Conservation (phyloP, 2,113 vertebrate species). For the Blennius ocellaris region DNA sequence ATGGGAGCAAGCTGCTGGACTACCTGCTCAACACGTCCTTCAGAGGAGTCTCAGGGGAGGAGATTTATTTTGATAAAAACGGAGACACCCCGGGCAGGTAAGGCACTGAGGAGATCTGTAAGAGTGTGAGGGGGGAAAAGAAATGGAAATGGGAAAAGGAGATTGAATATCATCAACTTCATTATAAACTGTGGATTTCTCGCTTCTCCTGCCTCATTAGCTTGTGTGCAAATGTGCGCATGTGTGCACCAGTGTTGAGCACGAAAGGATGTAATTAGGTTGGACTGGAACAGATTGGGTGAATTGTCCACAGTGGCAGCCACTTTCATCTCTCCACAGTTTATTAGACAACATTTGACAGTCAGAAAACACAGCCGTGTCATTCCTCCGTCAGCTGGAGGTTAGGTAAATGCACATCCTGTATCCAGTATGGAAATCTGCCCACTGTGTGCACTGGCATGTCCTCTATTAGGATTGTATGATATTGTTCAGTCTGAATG, state of each 20-base stretch:
- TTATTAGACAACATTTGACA: constrained; percentile 65
- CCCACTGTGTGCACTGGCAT: constrained; percentile 8
- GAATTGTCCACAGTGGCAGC: constrained; percentile 59
- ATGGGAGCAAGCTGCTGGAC: constrained; percentile 95
- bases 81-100: constrained; percentile 98
- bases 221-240: constrained; percentile 19
- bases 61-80: constrained; percentile 97
- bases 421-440: constrained; percentile 37
- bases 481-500: constrained; percentile 36
- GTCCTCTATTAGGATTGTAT: constrained; percentile 31
- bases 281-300: constrained; percentile 78
- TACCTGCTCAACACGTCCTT: constrained; percentile 96
- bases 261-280: constrained; percentile 70
- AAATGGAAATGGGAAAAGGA: not conserved
- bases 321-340: constrained; percentile 63
- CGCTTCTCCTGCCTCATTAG: constrained; percentile 32
- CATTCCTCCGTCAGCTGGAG: constrained; percentile 56
- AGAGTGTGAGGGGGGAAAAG: not conserved
- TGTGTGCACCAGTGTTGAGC: constrained; percentile 22
- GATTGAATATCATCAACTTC: constrained; percentile 1
- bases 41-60: constrained; percentile 93
- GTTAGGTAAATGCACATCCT: constrained; percentile 47
- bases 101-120: constrained; percentile 20
- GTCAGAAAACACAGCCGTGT: constrained; percentile 58
- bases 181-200: constrained; percentile 19